Conservation (phyloP, 2,797 vertebrate species). For the Ctenopoma multispine region DNA sequence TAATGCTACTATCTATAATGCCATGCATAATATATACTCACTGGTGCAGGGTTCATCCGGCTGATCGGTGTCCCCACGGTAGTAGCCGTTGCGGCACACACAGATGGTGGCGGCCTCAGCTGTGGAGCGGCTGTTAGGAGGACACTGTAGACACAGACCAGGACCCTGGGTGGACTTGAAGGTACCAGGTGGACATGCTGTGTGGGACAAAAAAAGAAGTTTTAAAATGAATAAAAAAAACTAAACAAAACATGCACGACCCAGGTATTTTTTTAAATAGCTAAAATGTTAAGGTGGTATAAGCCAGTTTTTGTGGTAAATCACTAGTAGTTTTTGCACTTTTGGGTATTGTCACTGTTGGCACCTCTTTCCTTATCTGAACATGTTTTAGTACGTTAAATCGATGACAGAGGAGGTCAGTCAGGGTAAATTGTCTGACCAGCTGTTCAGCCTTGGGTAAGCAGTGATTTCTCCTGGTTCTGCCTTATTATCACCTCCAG, state of each 20-base stretch:
- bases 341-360: too few species aligned
- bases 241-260: neutral
- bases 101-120: conserved; percentile 93
- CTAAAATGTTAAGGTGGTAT: neutral
- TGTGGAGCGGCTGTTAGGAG: conserved; percentile 93
- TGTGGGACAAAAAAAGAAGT: conserved; percentile 67
- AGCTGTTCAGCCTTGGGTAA: too few species aligned
- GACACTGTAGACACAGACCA: conserved; percentile 91
- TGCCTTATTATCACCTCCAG: too few species aligned
- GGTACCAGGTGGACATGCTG: conserved; percentile 94
- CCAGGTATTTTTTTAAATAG: conserved; percentile 1
- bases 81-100: conserved; percentile 94
- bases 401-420: too few species aligned
- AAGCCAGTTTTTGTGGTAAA: too few species aligned
- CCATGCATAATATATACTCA: conserved; percentile 80
- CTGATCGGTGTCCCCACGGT: conserved; percentile 91
- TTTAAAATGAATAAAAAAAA: conserved; percentile 43
- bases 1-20: neutral
- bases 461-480: too few species aligned
- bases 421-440: too few species aligned
- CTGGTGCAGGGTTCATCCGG: conserved; percentile 94
- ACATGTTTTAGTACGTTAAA: too few species aligned
- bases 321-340: too few species aligned
- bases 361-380: too few species aligned
- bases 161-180: conserved; percentile 96